phyloP scores from a whole-genome alignment of 1,140 invertebrate genomes.

The Anadara kagoshimensis region DNA sequence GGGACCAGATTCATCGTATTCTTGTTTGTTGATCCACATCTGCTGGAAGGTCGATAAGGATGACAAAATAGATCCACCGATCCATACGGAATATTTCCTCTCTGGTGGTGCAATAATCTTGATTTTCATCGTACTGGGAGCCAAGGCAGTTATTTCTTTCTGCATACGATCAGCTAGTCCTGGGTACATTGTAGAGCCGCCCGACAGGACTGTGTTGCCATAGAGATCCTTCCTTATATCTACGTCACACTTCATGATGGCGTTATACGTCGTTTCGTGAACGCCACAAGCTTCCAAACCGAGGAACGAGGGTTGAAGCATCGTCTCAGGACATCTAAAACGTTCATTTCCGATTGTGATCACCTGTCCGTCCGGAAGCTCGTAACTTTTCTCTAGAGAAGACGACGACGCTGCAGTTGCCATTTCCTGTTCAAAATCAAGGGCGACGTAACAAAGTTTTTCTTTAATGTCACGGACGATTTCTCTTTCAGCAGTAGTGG shows the following conservation, averaged over 20 bases:
- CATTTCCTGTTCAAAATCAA: constrained; percentile 89
- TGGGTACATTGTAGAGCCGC: constrained; percentile 41
- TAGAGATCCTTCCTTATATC: constrained; percentile 38
- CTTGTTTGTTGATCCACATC: constrained; percentile 79
- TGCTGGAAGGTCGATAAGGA: constrained; percentile 80
- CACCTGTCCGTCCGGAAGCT: constrained; percentile 73
- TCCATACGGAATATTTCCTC: constrained; percentile 65
- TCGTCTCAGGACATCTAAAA: constrained; percentile 71
- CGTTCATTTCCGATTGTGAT: constrained; percentile 75
- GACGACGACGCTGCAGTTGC: constrained; percentile 83
- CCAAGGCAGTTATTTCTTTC: constrained; percentile 35
- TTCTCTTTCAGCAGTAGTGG: constrained; percentile 87
- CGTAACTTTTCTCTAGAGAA: constrained; percentile 73
- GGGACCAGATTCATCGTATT: constrained; percentile 93
- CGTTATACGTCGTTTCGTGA: constrained; percentile 86
- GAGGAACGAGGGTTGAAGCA: constrained; percentile 81
- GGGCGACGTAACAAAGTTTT: constrained; percentile 73
- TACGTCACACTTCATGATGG: constrained; percentile 78
- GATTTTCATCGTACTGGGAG: constrained; percentile 33
- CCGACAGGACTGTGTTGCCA: constrained; percentile 41
- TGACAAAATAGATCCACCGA: constrained; percentile 78
- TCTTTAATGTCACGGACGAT: constrained; percentile 92
- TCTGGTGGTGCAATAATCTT: constrained; percentile 44
- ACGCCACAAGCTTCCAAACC: constrained; percentile 46
- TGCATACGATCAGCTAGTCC: constrained; percentile 34